Evolutionary conservation across 1,140 invertebrate genomes (phyloP).

Genomic region (Paramacrobiotus metropolitanus): DNA sequence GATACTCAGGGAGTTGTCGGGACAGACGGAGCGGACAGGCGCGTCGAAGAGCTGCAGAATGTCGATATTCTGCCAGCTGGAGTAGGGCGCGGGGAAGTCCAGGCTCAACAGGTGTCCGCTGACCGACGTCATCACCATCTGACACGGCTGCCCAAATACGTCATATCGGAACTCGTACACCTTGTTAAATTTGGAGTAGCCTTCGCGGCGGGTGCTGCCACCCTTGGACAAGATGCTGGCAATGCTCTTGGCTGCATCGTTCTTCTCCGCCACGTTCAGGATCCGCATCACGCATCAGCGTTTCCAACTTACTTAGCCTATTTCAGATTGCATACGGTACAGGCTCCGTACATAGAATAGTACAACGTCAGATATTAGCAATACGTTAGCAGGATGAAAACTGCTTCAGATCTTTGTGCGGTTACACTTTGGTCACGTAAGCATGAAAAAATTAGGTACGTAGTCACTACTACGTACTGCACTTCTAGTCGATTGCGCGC

Average conservation of each 20-base stretch:
- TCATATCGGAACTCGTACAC: constrained; percentile 74
- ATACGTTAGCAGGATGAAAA: too few relatives aligned
- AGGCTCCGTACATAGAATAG: too few relatives aligned
- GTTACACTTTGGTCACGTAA: too few relatives aligned
- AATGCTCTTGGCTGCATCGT: constrained; percentile 94
- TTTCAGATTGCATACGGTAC: too few relatives aligned
- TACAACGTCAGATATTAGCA: too few relatives aligned
- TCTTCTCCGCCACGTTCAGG: constrained; percentile 94
- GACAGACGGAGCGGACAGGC: constrained; percentile 51
- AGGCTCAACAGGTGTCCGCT: constrained; percentile 71
- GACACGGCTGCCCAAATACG: constrained; percentile 40
- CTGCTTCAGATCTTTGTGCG: too few relatives aligned
- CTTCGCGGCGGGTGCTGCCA: constrained; percentile 49
- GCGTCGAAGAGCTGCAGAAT: constrained; percentile 71
- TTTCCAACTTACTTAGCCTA: too few relatives aligned
- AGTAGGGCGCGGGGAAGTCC: constrained; percentile 49
- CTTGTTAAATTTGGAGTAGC: constrained; percentile 75
- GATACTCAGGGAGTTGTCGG: constrained; percentile 44
- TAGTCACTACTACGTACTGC: too few relatives aligned
- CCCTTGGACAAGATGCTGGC: constrained; percentile 60
- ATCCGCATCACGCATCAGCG: constrained; percentile 37
- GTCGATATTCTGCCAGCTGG: constrained; percentile 54
- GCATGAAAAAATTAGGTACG: too few relatives aligned
- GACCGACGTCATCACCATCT: constrained; percentile 93
- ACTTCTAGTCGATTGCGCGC: too few relatives aligned